A percentile compares a stretch with the other conserved stretches of the same genome.
These are phyloP conservation scores for Cantharis flavilabris DNA, from an alignment of 2,888 invertebrate species.

Conservation along the genomic window DNA sequence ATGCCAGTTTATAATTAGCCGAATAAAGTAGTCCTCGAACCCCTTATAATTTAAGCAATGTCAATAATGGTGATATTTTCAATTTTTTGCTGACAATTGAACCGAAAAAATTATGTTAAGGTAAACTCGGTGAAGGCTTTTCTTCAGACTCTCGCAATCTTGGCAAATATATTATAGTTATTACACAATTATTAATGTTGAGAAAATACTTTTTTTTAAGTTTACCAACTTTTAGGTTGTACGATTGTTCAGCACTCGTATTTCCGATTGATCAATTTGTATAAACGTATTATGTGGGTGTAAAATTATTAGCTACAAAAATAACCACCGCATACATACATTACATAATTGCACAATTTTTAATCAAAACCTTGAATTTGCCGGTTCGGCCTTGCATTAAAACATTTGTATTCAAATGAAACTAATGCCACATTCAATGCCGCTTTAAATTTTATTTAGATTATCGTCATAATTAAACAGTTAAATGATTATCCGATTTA, in stretches of 20 bases:
- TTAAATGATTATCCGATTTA: background rate
- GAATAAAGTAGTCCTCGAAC: background rate
- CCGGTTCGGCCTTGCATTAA: slow-evolving; percentile 5
- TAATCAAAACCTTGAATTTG: background rate
- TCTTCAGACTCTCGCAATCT: background rate
- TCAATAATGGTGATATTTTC: background rate
- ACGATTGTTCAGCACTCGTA: background rate
- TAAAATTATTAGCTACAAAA: background rate
- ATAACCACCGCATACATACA: background rate
- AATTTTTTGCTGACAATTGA: background rate
- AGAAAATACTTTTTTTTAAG: background rate
- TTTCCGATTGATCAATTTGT: background rate
- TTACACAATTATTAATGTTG: background rate
- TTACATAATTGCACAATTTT: background rate
- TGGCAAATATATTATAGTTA: background rate
- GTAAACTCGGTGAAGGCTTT: background rate
- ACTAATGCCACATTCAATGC: slow-evolving; percentile 6
- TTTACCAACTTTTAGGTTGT: background rate
- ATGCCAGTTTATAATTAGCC: background rate
- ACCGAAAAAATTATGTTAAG: background rate
- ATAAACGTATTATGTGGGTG: background rate
- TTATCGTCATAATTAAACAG: background rate
- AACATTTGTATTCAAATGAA: slow-evolving; percentile 23
- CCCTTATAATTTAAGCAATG: background rate
- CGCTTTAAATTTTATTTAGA: background rate